Conservation (phyloP, 2,113 vertebrate species). For the Oenanthe melanoleuca region DNA sequence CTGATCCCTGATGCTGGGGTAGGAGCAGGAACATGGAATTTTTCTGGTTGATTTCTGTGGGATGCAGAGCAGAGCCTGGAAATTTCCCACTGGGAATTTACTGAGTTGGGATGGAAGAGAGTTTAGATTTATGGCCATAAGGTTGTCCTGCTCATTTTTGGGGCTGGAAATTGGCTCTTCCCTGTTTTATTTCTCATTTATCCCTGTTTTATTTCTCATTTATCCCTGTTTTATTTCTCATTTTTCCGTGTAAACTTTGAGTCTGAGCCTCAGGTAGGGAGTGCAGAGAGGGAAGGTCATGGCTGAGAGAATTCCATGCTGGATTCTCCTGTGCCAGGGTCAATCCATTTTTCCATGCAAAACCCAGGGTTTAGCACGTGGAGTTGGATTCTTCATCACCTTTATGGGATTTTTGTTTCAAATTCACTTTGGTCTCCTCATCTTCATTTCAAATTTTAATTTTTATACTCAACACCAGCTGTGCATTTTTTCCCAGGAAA, state of each 20-base stretch:
- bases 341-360: background rate
- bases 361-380: fast-evolving
- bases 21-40: background rate
- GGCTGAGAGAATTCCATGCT: background rate
- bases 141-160: background rate
- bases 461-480: background rate
- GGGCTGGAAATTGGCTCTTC: background rate
- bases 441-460: background rate
- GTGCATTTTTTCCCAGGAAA: background rate
- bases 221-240: background rate
- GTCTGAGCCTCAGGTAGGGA: background rate
- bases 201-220: background rate
- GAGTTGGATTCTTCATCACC: background rate
- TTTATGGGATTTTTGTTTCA: background rate
- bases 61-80: background rate
- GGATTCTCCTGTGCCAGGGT: background rate
- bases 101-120: background rate
- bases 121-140: background rate
- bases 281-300: background rate
- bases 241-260: background rate
- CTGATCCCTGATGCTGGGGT: background rate
- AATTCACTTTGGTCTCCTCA: background rate
- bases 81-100: background rate
- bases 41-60: background rate
- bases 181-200: background rate